Evolutionary conservation across 2,113 vertebrate species (phyloP).

Genomic region (Eurypyga helias): DNA sequence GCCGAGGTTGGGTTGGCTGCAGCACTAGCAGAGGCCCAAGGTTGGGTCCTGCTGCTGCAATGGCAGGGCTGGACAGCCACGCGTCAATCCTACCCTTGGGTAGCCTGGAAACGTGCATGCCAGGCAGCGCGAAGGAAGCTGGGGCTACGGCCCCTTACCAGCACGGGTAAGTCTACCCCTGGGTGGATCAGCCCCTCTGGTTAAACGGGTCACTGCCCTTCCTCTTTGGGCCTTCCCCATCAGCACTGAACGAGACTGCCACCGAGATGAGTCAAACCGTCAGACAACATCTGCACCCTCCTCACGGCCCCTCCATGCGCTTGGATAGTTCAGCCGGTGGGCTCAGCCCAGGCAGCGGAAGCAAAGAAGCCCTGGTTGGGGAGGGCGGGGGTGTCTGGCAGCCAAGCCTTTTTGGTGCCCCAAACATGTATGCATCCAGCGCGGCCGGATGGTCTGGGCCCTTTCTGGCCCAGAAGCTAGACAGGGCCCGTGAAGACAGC

Average conservation of each 20-base stretch:
- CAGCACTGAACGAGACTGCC: constrained; percentile 51
- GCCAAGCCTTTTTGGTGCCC: not conserved
- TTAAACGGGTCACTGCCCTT: constrained; percentile 70
- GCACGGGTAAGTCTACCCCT: not conserved
- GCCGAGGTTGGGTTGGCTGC: not conserved
- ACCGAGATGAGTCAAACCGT: constrained; percentile 54
- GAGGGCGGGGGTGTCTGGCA: not conserved
- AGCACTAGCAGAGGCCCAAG: not conserved
- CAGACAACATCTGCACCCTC: constrained; percentile 64
- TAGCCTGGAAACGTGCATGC: not conserved
- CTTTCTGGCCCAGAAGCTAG: not conserved
- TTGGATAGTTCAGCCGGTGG: constrained; percentile 17
- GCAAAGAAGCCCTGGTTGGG: not conserved
- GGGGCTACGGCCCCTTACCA: not conserved
- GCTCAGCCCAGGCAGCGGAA: constrained; percentile 26
- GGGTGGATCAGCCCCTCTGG: constrained; percentile 56
- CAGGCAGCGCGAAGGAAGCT: not conserved
- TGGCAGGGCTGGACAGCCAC: not conserved
- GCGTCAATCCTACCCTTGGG: not conserved
- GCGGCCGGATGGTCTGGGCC: not conserved
- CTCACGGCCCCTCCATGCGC: not conserved
- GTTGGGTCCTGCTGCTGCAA: not conserved
- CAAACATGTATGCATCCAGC: accelerated
- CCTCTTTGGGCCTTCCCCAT: constrained; percentile 67
- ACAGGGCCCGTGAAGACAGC: not conserved